Base-by-base conservation (phyloP, 2,888 invertebrate genomes). In the Rhyacophila evoluta region DNA sequence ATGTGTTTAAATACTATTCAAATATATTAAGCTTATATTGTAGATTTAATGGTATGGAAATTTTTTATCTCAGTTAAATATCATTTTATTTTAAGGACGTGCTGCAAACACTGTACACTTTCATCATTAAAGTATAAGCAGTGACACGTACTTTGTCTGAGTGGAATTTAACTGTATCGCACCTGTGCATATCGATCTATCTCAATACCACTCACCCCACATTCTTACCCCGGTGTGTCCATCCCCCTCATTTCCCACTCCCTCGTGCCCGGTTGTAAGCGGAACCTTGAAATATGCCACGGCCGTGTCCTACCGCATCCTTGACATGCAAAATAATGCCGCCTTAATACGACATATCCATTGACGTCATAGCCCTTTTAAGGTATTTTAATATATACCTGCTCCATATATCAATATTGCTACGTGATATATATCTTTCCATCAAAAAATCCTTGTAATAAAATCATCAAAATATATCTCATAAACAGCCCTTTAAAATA, bases 291-390 rank as follows among this genome's bases (percentile, higher is more conserved):
- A 12, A 73, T 29, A 73, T 73, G 73, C 41, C 73, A 73, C 41
- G 41, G 73, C 73, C 73, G 73, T 29, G 28, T 69, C 69, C 69
- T 69, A n/a, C 28, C 73, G 41, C 12, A 73, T 73, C 73, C 73
- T 73, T 41, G 73, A 29, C 73, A 29, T 41, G 73, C 28, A 73
- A 55, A 73, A 29, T 73, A 29, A 15, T 19, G 29, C 28, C 73
- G 39, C 73, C 41, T 39, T 41, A 15, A 38, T 39, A 12, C 73
- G 41, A n/a, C 38, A 29, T 29, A 2, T 15, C 10, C 41, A 28
- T 15, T 41, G 39, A 73, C 73, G 28, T 41, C 73, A 38, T 39
- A 4, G 28, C 11, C n/a, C n/a, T n/a, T n/a, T n/a, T n/a, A n/a
- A n/a, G n/a, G n/a, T n/a, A n/a, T n/a, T n/a, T n/a, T n/a, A n/a